Base-by-base conservation (phyloP, 2,888 invertebrate species). In the Apodemia zela region DNA sequence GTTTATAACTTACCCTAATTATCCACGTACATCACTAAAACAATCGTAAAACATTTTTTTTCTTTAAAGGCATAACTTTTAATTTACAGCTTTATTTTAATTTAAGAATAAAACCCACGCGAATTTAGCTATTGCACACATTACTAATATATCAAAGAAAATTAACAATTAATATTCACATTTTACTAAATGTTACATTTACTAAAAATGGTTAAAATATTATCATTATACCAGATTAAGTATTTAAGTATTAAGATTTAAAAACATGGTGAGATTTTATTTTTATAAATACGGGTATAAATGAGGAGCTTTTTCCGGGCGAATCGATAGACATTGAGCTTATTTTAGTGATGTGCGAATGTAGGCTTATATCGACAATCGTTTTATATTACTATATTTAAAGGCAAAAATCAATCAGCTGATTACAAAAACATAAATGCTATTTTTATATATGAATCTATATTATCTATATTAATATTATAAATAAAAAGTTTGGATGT, bases 251-350 rank as follows among this genome's bases (percentile, higher is more conserved):
- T 25, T 4, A n/a, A n/a, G n/a, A n/a, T n/a, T n/a, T n/a, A n/a
- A 11, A 38, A 13, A 38, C 38, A 38, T 38, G 4, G 13, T 42
- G 6, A 2, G 42, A 42, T 42, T 15, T 42, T 42, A 42, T 15
- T 42, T 42, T 42, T 42, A 42, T 42, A 15, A 42, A 42, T 15
- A 42, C 42, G 42, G 15, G 42, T 47, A 17, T 47, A 47, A 47
- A 47, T 47, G 47, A 10, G 47, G 57, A 57, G 57, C 57, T 57
- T 57, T 57, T 57, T 57, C 57, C 29, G 57, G 57, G 57, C 25
- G 57, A 57, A 57, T 57, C 57, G 57, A 57, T 57, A 57, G n/a
- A 57, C 57, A 29, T 57, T 29, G 57, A 57, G 57, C 57, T 57
- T 57, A 57, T 10, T 25, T 29, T 61, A 63, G 54, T 33, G 61